Base-by-base conservation (phyloP, 2,113 vertebrate genomes). In the Ia io region DNA sequence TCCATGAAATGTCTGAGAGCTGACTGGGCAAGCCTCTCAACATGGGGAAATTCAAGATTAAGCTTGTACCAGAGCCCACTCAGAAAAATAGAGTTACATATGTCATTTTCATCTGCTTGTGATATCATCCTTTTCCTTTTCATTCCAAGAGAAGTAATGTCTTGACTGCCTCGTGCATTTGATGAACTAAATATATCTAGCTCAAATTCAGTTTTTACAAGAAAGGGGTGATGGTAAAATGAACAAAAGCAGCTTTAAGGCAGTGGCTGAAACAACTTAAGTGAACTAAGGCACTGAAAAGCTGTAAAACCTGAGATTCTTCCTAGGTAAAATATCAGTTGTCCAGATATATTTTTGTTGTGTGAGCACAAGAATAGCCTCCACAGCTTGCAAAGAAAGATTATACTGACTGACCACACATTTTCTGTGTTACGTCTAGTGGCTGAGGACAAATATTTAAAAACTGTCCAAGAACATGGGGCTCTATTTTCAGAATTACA, bases 31-130 rank as follows among this genome's bases (percentile, higher is more conserved):
- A 82, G 23, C 20, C 61, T 95, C 80, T 73, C 30, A n/a, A 84
- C 83, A 71, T 23, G 71, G 53, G 92, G 37, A 84, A 76, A 90
- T 37, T 78, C 71, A 95, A 90, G 92, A 96, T 49, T 47, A 87
- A 93, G 44, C 82, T 44, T 20, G 30, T 30, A 40, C 20, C 18
- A 1, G 51, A 88, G 35, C 7, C 51, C 85, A 32, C 51, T 77
- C 73, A 23, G 44, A 78, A 59, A 95, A 95, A 80, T 0, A 88
- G 47, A 86, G 89, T 84, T n/a, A 63, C 42, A n/a, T 17, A 40
- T 22, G 32, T 47, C 16, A 4, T 83, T 90, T 90, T 69, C 67
- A 74, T 95, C 92, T 79, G 28, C 35, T 89, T 61, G 40, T 32
- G 70, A 49, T 85, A 90, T 91, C 73, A 84, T 42, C 71, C 37